phyloP scores from a whole-genome alignment of 2,113 vertebrate species.

The Ictalurus furcatus region DNA sequence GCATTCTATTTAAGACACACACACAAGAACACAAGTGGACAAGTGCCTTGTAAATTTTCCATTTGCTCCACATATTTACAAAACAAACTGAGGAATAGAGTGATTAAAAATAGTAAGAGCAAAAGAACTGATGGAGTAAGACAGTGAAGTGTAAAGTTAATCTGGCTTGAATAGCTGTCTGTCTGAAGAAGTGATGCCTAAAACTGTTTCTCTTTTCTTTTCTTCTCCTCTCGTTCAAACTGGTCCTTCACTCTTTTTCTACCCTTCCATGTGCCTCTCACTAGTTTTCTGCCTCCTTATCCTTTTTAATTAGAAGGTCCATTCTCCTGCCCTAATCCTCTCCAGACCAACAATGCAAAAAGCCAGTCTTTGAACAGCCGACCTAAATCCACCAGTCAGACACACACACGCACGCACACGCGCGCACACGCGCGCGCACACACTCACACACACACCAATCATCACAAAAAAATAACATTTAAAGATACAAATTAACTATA shows the following conservation, averaged over 20 bases:
- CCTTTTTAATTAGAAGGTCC: constrained; percentile 81
- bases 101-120: constrained; percentile 10
- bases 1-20: constrained; percentile 1
- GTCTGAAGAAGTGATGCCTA: constrained; percentile 71
- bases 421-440: constrained; percentile 29
- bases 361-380: constrained; percentile 78
- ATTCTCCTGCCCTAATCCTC: constrained; percentile 76
- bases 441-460: constrained; percentile 43
- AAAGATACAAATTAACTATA: background rate
- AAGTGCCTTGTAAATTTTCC: background rate
- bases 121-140: constrained; percentile 52
- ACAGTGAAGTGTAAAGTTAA: constrained; percentile 72
- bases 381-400: constrained; percentile 58
- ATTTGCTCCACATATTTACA: constrained; percentile 3
- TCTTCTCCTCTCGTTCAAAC: constrained; percentile 55
- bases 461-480: background rate
- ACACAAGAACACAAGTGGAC: background rate
- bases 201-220: constrained; percentile 70
- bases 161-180: constrained; percentile 69
- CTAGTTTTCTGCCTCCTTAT: constrained; percentile 76
- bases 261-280: constrained; percentile 71
- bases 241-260: constrained; percentile 50
- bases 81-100: constrained; percentile 20
- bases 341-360: constrained; percentile 78
- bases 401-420: constrained; percentile 43